phyloP scores from a whole-genome alignment of 2,113 vertebrate genomes.

The Myiagra hebetior region DNA sequence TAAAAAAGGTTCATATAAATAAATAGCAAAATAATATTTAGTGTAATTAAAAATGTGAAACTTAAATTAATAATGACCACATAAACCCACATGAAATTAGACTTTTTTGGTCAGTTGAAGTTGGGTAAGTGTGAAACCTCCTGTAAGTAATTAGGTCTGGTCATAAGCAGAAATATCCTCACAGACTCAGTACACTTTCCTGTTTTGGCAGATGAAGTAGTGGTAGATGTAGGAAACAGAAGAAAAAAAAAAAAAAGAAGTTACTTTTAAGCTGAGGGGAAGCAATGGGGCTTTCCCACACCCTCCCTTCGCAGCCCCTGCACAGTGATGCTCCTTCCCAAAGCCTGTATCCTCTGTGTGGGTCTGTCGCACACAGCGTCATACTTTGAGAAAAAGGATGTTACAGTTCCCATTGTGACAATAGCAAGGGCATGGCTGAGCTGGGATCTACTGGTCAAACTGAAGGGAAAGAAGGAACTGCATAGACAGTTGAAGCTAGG shows the following conservation, averaged over 20 bases:
- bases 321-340: not conserved
- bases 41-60: not conserved
- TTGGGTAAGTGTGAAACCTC: not conserved
- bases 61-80: not conserved
- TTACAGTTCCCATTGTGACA: not conserved
- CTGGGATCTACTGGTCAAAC: not conserved
- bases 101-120: not conserved
- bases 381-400: not conserved
- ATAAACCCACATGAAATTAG: not conserved
- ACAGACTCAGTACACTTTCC: fast-evolving
- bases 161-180: not conserved
- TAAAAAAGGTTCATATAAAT: not conserved
- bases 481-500: not conserved
- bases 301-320: fast-evolving
- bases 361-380: not conserved
- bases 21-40: not conserved
- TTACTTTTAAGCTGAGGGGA: not conserved
- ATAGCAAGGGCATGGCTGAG: not conserved
- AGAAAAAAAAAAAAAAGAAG: not conserved
- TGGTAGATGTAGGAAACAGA: not conserved
- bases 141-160: not conserved
- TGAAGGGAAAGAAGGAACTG: not conserved
- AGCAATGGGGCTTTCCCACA: not conserved
- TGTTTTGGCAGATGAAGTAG: not conserved
- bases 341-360: not conserved